Conservation (phyloP, 2,797 vertebrate genomes). For the Cuniculus paca region DNA sequence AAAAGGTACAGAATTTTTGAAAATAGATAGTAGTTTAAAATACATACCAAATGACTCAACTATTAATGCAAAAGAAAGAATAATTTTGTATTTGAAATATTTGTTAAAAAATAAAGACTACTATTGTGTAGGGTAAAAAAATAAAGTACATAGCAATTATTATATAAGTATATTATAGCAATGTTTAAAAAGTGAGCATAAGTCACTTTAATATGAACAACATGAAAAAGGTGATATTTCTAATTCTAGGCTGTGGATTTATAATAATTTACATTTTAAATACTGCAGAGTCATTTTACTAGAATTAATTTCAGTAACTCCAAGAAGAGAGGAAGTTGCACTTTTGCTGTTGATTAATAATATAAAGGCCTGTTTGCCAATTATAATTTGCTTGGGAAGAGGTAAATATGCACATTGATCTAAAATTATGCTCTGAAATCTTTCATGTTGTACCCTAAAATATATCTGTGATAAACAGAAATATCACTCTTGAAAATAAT, state of each 20-base stretch:
- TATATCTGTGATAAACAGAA: not conserved
- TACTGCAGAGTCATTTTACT: not conserved
- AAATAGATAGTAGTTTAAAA: constrained; percentile 1
- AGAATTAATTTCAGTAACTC: not conserved
- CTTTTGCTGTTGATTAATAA: not conserved
- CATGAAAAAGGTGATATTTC: not conserved
- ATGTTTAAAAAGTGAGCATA: not conserved
- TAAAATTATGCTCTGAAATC: not conserved
- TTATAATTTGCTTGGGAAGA: not conserved
- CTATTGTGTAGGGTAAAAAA: not conserved
- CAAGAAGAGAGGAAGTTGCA: not conserved
- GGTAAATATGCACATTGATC: not conserved
- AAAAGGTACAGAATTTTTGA: not conserved
- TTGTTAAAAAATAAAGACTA: constrained; percentile 37
- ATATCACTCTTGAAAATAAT: not conserved
- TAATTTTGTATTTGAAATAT: constrained; percentile 25
- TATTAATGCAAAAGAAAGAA: not conserved
- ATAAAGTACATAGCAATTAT: too few species aligned
- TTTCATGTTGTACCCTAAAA: not conserved
- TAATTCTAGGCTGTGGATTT: not conserved
- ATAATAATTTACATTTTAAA: not conserved
- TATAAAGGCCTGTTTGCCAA: not conserved
- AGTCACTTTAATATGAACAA: not conserved
- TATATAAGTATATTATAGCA: not conserved
- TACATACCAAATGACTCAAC: not conserved